These are phyloP conservation scores for Hydrotaea cyrtoneurina DNA, from an alignment of 2,888 invertebrate genomes.

Conservation along the genomic window DNA sequence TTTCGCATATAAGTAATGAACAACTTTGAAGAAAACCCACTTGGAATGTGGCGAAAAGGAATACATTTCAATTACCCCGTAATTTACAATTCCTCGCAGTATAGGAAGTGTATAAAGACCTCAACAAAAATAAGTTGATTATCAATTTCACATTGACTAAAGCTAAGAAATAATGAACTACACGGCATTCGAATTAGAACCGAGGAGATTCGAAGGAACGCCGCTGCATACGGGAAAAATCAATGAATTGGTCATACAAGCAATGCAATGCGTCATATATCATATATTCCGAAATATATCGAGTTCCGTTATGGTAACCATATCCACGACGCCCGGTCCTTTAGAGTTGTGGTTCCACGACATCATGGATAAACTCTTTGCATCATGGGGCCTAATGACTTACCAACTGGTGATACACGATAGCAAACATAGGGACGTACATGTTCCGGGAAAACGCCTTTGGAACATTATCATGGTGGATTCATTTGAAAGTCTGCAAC, in stretches of 20 bases:
- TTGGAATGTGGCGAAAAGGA: neutral
- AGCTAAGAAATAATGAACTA: conserved; percentile 48
- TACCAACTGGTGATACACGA: conserved; percentile 68
- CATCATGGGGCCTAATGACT: conserved; percentile 70
- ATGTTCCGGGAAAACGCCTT: conserved; percentile 53
- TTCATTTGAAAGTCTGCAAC: conserved; percentile 73
- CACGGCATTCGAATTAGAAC: conserved; percentile 42
- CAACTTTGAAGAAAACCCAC: no score
- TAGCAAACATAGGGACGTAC: conserved; percentile 11
- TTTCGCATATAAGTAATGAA: no score
- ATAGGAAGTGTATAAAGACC: neutral
- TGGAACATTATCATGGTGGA: conserved; percentile 69
- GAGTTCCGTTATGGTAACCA: conserved; percentile 70
- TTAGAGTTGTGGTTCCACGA: conserved; percentile 57
- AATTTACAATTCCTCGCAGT: neutral
- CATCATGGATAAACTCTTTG: conserved; percentile 70
- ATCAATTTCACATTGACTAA: neutral
- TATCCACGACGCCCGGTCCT: conserved; percentile 62
- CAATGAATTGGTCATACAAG: conserved; percentile 70
- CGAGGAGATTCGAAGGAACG: conserved; percentile 67
- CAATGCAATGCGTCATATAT: conserved; percentile 71
- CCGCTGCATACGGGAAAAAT: conserved; percentile 69
- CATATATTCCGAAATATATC: conserved; percentile 71
- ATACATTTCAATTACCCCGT: neutral
- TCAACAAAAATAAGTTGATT: neutral